phyloP scores from a whole-genome alignment of 2,113 vertebrate genomes.

The Ictalurus punctatus region DNA sequence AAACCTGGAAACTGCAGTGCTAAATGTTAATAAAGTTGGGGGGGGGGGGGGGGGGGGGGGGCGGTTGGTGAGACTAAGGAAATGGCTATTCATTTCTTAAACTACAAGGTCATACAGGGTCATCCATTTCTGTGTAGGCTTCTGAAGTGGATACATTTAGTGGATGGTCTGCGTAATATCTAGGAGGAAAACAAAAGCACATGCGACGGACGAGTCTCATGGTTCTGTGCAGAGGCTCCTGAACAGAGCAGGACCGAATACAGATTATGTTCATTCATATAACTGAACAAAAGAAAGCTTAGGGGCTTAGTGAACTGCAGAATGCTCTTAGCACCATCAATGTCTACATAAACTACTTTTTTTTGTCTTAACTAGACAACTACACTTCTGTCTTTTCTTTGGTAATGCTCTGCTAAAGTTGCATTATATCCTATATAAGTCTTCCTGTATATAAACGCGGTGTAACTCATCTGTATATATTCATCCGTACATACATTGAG shows the following conservation, averaged over 20 bases:
- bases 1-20: conserved; percentile 61
- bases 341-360: not conserved
- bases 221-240: not conserved
- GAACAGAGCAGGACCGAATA: not conserved
- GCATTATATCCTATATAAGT: not conserved
- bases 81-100: conserved; percentile 58
- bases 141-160: conserved; percentile 57
- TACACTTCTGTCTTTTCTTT: not conserved
- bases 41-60: not conserved
- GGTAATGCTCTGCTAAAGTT: not conserved
- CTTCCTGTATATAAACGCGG: too few relatives aligned
- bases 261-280: not conserved
- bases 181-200: conserved; percentile 34
- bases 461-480: too few relatives aligned
- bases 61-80: conserved; percentile 30
- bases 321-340: not conserved
- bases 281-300: not conserved
- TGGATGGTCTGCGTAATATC: conserved; percentile 28
- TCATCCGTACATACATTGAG: too few relatives aligned
- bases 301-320: not conserved
- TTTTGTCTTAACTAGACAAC: not conserved
- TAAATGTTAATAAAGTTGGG: conserved; percentile 64
- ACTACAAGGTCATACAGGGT: conserved; percentile 62
- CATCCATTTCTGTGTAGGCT: conserved; percentile 55
- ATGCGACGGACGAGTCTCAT: conserved; percentile 8